phyloP scores from a whole-genome alignment of 1,140 invertebrate genomes.

The Hycleus phaleratus region DNA sequence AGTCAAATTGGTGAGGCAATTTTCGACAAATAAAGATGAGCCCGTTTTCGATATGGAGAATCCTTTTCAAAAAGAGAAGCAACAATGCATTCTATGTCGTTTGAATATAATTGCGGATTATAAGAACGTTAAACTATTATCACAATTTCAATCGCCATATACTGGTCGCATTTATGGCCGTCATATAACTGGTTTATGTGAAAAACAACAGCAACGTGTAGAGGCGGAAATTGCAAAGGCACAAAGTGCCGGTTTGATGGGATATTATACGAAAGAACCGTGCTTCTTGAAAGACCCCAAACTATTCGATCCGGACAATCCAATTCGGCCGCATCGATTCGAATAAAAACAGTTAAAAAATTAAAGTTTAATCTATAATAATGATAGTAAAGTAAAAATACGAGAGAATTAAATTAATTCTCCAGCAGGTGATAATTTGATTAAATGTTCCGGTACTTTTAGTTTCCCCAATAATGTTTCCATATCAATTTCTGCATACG shows the following conservation, averaged over 20 bases:
- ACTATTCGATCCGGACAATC: conserved; percentile 76
- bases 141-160: conserved; percentile 91
- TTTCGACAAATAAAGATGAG: conserved; percentile 35
- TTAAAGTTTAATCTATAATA: background rate
- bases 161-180: conserved; percentile 85
- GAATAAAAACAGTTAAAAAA: conserved; percentile 37
- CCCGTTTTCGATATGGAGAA: conserved; percentile 64
- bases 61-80: conserved; percentile 70
- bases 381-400: background rate
- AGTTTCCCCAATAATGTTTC: conserved; percentile 20
- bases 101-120: conserved; percentile 77
- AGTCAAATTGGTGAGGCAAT: background rate
- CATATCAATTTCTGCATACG: conserved; percentile 25
- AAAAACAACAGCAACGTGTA: conserved; percentile 61
- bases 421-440: conserved; percentile 2
- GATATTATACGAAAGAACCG: conserved; percentile 65
- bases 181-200: conserved; percentile 86
- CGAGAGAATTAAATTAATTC: background rate
- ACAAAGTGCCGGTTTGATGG: conserved; percentile 67
- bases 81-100: conserved; percentile 81
- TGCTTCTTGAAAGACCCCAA: conserved; percentile 75
- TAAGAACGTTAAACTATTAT: conserved; percentile 85
- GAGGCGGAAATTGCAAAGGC: conserved; percentile 65
- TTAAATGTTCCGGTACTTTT: conserved; percentile 13
- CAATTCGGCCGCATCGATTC: conserved; percentile 70